Percentiles rank a stretch among this genome's conserved stretches.
Evolutionary conservation across 2,113 vertebrate genomes (phyloP).

Genomic region (Dicerorhinus sumatrensis): DNA sequence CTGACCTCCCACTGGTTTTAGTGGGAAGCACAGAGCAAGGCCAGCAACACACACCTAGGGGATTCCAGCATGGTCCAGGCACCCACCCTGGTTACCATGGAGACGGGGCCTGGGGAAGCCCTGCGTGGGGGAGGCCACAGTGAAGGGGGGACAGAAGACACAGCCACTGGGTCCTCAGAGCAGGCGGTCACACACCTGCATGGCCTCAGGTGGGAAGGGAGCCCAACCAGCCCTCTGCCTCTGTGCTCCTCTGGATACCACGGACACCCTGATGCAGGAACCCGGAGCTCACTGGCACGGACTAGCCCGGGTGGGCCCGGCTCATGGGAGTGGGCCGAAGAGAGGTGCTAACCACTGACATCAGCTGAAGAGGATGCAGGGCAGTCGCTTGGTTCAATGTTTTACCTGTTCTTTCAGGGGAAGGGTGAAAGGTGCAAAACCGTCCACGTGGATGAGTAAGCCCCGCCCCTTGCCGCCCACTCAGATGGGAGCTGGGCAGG

Average conservation of each 20-base stretch:
- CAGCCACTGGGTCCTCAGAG: background rate
- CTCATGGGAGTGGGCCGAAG: background rate
- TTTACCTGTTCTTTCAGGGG: background rate
- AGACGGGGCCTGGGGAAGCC: background rate
- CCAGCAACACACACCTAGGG: background rate
- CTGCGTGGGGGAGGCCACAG: rapidly evolving
- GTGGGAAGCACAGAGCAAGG: too few relatives aligned
- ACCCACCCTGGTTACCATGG: background rate
- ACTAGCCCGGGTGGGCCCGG: background rate
- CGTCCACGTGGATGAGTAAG: rapidly evolving
- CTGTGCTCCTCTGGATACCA: too few relatives aligned
- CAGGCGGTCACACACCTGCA: background rate
- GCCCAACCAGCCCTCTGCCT: background rate
- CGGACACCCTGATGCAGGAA: rapidly evolving
- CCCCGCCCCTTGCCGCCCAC: background rate
- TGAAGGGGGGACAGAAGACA: background rate
- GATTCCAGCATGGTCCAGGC: too few relatives aligned
- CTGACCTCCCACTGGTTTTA: background rate
- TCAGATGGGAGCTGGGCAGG: background rate
- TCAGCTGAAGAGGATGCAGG: rapidly evolving
- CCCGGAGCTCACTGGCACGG: background rate
- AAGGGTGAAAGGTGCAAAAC: background rate
- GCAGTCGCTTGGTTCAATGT: background rate
- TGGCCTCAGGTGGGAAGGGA: background rate
- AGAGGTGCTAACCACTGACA: rapidly evolving